A percentile compares a stretch with the other conserved stretches of the same genome.
Evolutionary conservation across 2,797 vertebrate genomes (phyloP).

Genomic region (Macrochelys suwanniensis): DNA sequence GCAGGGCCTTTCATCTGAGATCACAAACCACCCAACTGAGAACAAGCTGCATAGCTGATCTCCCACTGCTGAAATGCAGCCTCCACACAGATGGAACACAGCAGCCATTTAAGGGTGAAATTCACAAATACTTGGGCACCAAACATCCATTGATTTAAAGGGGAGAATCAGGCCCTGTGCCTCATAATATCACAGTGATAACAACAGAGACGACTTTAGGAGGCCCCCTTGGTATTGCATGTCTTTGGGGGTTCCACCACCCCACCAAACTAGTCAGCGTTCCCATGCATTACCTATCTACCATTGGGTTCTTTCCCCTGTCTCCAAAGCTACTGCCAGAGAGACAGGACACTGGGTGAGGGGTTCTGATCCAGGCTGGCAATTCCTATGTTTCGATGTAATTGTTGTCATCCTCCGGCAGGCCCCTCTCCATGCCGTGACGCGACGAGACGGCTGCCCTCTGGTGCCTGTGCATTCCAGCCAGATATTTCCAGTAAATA

Average conservation of each 20-base stretch:
- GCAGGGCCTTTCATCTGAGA: neutral
- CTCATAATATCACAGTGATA: neutral
- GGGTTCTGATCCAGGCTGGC: neutral
- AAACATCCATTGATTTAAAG: neutral
- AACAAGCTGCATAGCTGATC: neutral
- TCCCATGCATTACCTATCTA: neutral
- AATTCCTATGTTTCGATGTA: neutral
- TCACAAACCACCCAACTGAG: neutral
- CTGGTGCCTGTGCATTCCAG: neutral
- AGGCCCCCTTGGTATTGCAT: too few species aligned
- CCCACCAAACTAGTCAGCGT: neutral
- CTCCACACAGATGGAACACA: rapidly evolving
- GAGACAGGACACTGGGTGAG: neutral
- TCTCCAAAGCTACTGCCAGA: neutral
- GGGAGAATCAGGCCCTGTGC: neutral
- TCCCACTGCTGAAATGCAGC: neutral
- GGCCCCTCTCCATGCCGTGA: neutral
- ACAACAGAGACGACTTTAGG: neutral
- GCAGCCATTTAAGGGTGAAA: neutral
- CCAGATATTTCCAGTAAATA: constrained; percentile 80
- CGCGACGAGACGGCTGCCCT: constrained; percentile 14
- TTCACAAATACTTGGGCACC: neutral
- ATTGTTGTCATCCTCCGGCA: neutral
- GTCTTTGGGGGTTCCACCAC: neutral
- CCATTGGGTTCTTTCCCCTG: neutral